Conservation (phyloP, 2,797 vertebrate genomes). For the Sebastes cheni region DNA sequence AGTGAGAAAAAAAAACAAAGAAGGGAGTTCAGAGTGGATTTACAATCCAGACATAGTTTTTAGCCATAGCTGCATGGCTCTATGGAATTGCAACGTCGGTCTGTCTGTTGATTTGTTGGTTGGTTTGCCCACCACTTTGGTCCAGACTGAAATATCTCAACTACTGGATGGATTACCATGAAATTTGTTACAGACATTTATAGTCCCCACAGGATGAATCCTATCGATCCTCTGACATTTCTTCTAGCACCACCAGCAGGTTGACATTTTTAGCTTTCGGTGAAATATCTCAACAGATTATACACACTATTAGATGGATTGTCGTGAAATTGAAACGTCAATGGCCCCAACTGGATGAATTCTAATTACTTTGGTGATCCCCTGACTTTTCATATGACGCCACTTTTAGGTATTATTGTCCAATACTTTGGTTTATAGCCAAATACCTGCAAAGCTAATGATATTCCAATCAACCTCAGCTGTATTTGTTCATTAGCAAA, state of each 20-base stretch:
- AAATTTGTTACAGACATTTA: neutral
- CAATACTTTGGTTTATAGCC: no score
- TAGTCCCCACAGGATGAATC: neutral
- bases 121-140: no score
- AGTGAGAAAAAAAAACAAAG: conserved; percentile 25
- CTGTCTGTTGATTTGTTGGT: neutral
- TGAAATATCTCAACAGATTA: neutral
- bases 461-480: neutral
- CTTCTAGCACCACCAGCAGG: neutral
- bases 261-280: neutral
- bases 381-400: neutral
- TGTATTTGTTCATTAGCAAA: neutral
- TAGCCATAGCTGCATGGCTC: neutral
- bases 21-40: neutral
- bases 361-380: neutral
- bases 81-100: neutral
- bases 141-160: neutral
- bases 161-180: neutral
- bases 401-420: neutral
- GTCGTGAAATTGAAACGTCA: neutral
- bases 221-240: neutral
- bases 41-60: neutral
- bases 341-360: neutral
- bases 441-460: neutral
- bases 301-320: neutral